These are phyloP conservation scores for Forbesichthys papilliferus DNA, from an alignment of 2,113 vertebrate genomes.

Conservation along the genomic window DNA sequence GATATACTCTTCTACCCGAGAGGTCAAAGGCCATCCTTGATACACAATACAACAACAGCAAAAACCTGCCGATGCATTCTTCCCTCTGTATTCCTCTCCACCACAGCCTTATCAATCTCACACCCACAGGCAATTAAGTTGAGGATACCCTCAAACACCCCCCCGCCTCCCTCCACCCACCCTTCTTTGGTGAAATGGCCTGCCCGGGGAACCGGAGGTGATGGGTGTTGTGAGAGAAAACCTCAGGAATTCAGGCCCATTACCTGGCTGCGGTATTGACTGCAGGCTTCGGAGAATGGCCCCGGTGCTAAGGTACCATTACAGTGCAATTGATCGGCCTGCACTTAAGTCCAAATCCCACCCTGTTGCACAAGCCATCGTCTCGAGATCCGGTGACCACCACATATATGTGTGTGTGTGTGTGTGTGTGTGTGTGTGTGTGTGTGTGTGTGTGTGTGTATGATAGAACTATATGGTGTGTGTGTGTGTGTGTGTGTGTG, in stretches of 20 bases:
- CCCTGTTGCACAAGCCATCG: constrained; percentile 63
- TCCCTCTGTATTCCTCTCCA: neutral
- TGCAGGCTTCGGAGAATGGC: constrained; percentile 62
- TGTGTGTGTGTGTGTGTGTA: constrained; percentile 5
- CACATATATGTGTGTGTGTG: constrained; percentile 21
- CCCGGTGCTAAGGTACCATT: constrained; percentile 69
- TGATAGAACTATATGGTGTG: neutral
- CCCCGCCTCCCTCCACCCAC: neutral
- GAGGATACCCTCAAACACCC: constrained; percentile 7
- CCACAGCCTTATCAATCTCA: constrained; percentile 29
- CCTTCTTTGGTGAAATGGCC: constrained; percentile 40
- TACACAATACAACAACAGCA: neutral
- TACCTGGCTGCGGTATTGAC: constrained; percentile 63
- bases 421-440: constrained; percentile 11
- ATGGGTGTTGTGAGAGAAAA: constrained; percentile 37
- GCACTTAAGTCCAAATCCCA: constrained; percentile 75
- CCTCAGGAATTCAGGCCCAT: constrained; percentile 57
- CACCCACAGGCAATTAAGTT: constrained; percentile 51
- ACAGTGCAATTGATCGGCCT: constrained; percentile 73
- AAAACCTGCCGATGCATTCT: neutral
- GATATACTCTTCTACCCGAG: neutral
- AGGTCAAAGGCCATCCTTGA: constrained; percentile 9
- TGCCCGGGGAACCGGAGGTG: constrained; percentile 18
- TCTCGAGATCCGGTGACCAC: constrained; percentile 67
- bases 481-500: neutral